Conservation (phyloP, 2,888 invertebrate genomes). For the Diplolepis rosae region DNA sequence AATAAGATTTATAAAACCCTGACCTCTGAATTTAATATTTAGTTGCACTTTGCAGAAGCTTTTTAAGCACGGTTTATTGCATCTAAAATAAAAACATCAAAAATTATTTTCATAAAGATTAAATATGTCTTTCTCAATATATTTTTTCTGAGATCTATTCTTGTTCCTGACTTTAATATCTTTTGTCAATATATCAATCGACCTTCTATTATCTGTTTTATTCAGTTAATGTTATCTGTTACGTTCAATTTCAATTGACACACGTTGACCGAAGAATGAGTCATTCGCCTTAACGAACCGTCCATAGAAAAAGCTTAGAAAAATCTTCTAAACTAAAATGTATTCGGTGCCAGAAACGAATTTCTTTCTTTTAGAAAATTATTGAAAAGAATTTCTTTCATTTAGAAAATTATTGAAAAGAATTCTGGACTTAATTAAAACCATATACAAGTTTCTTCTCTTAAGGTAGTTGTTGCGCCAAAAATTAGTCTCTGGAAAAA, state of each 20-base stretch:
- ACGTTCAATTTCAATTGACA: constrained; percentile 21
- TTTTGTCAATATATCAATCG: constrained; percentile 9
- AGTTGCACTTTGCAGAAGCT: background rate
- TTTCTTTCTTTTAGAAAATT: background rate
- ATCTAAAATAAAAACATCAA: background rate
- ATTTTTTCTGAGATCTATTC: background rate
- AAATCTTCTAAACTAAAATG: background rate
- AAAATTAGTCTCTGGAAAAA: too few species aligned
- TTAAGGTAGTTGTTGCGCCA: too few species aligned
- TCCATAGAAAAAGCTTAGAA: background rate
- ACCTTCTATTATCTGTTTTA: background rate
- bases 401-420: too few species aligned
- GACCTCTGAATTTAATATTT: constrained; percentile 10
- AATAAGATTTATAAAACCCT: background rate
- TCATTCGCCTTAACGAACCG: constrained; percentile 7
- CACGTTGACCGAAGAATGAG: background rate
- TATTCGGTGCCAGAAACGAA: background rate
- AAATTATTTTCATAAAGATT: background rate
- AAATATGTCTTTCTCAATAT: background rate
- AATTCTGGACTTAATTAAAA: too few species aligned
- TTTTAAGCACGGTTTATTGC: constrained; percentile 1
- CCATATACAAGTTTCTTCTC: too few species aligned
- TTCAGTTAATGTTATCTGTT: constrained; percentile 10
- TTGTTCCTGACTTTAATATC: background rate
- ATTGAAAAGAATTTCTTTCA: too few species aligned